These are phyloP conservation scores for Dufourea novaeangliae DNA, from an alignment of 1,140 invertebrate genomes.

Conservation along the genomic window DNA sequence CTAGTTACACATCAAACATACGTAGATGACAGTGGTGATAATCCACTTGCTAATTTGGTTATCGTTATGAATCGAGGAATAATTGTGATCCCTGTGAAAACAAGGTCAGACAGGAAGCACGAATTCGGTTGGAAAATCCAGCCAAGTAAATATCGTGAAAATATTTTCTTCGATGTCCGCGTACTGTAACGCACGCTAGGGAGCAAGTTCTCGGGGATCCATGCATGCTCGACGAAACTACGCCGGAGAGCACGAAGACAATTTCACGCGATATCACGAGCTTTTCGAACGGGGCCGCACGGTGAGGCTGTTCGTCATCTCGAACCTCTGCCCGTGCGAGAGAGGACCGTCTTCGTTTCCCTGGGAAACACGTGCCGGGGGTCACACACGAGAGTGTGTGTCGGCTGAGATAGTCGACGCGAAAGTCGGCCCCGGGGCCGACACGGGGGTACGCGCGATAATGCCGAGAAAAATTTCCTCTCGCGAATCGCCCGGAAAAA, in stretches of 20 bases:
- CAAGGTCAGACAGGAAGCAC: neutral
- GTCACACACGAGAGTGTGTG: slow-evolving; percentile 23
- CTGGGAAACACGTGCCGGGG: slow-evolving; percentile 4
- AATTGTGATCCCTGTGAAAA: no score
- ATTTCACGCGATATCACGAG: slow-evolving; percentile 43
- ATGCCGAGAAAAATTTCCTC: slow-evolving; percentile 43
- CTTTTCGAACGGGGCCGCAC: slow-evolving; percentile 27
- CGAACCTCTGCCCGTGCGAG: slow-evolving; percentile 9
- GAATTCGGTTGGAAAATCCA: neutral
- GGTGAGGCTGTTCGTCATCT: slow-evolving; percentile 46
- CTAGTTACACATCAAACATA: no score
- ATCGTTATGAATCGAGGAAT: no score
- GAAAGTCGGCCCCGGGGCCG: slow-evolving; percentile 4
- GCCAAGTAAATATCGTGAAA: neutral
- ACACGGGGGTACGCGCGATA: slow-evolving; percentile 40
- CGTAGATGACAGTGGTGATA: no score
- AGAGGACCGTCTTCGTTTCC: slow-evolving; percentile 23
- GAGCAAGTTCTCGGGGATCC: neutral
- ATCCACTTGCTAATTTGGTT: no score
- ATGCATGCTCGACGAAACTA: slow-evolving; percentile 34
- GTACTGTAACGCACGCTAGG: neutral
- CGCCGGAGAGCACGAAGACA: slow-evolving; percentile 30
- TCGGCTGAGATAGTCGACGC: slow-evolving; percentile 3
- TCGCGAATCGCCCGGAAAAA: slow-evolving; percentile 25
- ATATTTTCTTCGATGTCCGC: neutral